Percentiles rank a stretch among this genome's conserved stretches.
phyloP scores from a whole-genome alignment of 2,888 invertebrate genomes.

The Drosophila cracens region DNA sequence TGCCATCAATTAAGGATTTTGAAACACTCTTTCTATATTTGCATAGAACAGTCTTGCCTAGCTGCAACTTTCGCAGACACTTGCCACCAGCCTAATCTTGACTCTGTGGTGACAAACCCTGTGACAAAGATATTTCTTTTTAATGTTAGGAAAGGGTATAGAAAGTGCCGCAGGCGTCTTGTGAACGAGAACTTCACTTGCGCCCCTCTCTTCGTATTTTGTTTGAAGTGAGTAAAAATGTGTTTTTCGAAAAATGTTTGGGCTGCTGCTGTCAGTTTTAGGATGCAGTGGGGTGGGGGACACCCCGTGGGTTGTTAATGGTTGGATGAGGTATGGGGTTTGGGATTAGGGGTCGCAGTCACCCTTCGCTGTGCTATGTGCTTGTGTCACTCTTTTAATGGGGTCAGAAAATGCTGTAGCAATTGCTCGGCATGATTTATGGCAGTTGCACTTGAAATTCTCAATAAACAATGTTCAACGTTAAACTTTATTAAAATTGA shows the following conservation, averaged over 20 bases:
- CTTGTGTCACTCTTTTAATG: slow-evolving; percentile 58
- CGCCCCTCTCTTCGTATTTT: slow-evolving; percentile 32
- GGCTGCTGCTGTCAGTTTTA: slow-evolving; percentile 59
- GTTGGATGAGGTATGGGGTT: neutral
- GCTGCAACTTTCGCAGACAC: neutral
- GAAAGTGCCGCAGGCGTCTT: slow-evolving; percentile 35
- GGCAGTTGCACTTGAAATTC: slow-evolving; percentile 45
- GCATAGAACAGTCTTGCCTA: neutral
- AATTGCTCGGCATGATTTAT: slow-evolving; percentile 51
- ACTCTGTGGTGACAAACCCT: neutral
- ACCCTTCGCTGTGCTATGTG: slow-evolving; percentile 28
- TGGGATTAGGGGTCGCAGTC: neutral
- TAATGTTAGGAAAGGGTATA: slow-evolving; percentile 8
- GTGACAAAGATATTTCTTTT: neutral
- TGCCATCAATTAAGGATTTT: neutral
- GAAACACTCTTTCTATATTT: neutral
- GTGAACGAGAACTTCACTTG: slow-evolving; percentile 46
- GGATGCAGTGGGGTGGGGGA: no score
- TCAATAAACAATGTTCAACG: slow-evolving; percentile 29
- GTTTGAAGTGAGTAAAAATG: slow-evolving; percentile 68
- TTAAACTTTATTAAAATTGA: slow-evolving; percentile 60
- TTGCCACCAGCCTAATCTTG: neutral
- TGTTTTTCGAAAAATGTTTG: slow-evolving; percentile 48
- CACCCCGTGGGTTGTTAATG: neutral
- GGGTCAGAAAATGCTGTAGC: slow-evolving; percentile 54